Evolutionary conservation across 2,888 invertebrate genomes (phyloP).

Genomic region (Eurytoma adleriae): DNA sequence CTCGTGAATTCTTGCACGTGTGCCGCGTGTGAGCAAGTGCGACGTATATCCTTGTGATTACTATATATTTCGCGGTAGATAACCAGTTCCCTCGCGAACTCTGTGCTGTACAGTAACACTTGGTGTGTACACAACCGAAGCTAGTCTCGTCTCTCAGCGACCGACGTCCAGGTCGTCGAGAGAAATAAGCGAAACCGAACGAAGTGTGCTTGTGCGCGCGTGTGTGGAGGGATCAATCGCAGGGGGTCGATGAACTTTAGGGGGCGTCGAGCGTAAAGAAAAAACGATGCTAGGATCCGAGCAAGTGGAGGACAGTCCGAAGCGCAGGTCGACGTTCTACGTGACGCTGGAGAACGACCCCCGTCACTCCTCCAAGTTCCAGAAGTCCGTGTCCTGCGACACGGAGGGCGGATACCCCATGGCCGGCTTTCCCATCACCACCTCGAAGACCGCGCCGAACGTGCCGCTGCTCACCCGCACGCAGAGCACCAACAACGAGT

Average conservation of each 20-base stretch:
- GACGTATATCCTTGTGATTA: too few species aligned
- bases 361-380: slow-evolving; percentile 60
- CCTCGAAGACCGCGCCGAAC: slow-evolving; percentile 66
- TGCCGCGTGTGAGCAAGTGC: too few species aligned
- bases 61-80: too few species aligned
- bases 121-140: background rate
- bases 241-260: too few species aligned
- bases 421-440: slow-evolving; percentile 76
- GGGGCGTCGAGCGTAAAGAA: too few species aligned
- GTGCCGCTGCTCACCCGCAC: slow-evolving; percentile 67
- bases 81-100: too few species aligned
- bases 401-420: slow-evolving; percentile 79
- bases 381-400: slow-evolving; percentile 63
- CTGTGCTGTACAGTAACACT: too few species aligned
- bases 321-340: slow-evolving; percentile 85
- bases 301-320: slow-evolving; percentile 62
- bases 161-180: background rate
- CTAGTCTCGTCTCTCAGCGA: slow-evolving; percentile 2
- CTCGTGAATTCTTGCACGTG: too few species aligned
- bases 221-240: too few species aligned
- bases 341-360: slow-evolving; percentile 79
- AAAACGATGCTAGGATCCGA: slow-evolving; percentile 37
- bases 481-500: slow-evolving; percentile 67
- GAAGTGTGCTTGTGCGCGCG: too few species aligned
- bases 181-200: too few species aligned